phyloP scores from a whole-genome alignment of 2,888 invertebrate species.

The Cephus pulcher region DNA sequence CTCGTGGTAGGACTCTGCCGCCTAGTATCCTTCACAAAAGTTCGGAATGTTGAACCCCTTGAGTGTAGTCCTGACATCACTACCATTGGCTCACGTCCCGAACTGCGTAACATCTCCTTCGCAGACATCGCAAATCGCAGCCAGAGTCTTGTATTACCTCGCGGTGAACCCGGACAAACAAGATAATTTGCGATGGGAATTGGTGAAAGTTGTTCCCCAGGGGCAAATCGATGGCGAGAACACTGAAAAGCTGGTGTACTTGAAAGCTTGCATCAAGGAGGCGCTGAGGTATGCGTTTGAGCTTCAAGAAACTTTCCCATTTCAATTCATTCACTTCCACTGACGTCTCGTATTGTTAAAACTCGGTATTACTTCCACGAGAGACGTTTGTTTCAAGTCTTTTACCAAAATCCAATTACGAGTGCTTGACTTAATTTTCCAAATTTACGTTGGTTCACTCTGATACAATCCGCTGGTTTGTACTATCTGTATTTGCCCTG shows the following conservation, averaged over 20 bases:
- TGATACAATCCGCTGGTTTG: background rate
- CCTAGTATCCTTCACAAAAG: background rate
- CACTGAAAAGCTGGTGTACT: slow-evolving; percentile 56
- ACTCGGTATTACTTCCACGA: background rate
- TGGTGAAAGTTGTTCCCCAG: slow-evolving; percentile 35
- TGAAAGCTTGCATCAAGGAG: slow-evolving; percentile 53
- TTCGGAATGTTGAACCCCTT: background rate
- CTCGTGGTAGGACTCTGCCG: background rate
- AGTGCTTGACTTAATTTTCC: background rate
- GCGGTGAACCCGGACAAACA: slow-evolving; percentile 65
- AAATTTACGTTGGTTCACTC: background rate
- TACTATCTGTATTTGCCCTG: background rate
- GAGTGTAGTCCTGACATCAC: background rate
- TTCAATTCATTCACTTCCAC: background rate
- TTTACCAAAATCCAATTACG: background rate
- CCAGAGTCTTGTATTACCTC: slow-evolving; percentile 62
- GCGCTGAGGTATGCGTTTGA: background rate
- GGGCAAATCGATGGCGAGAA: slow-evolving; percentile 52
- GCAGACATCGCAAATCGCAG: slow-evolving; percentile 54
- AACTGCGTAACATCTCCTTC: background rate
- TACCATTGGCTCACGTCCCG: background rate
- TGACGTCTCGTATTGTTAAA: background rate
- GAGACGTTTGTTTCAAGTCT: background rate
- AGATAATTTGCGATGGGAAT: slow-evolving; percentile 61
- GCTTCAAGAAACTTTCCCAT: background rate